phyloP scores from a whole-genome alignment of 2,797 vertebrate genomes.

The Lophius americanus region DNA sequence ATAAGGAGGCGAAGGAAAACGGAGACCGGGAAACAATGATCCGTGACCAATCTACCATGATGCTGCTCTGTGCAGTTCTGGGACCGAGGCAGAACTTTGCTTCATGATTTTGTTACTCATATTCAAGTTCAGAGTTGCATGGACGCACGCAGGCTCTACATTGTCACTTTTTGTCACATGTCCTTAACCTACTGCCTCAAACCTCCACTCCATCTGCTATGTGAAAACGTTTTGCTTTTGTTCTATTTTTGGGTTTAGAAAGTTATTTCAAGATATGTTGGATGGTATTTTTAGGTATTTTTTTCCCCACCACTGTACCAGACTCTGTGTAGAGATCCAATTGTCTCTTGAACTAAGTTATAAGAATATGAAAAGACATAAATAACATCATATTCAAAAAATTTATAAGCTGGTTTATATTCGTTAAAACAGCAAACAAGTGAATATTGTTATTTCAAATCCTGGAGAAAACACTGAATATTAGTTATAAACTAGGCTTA shows the following conservation, averaged over 20 bases:
- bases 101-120: constrained; percentile 53
- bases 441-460: too few relatives aligned
- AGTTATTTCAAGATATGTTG: neutral
- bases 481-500: too few relatives aligned
- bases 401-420: too few relatives aligned
- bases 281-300: neutral
- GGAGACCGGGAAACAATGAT: constrained; percentile 27
- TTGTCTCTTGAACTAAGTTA: neutral
- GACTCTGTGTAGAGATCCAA: neutral
- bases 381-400: too few relatives aligned
- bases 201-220: neutral
- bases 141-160: neutral
- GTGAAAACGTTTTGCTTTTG: neutral
- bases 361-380: too few relatives aligned
- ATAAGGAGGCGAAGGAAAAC: constrained; percentile 18
- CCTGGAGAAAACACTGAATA: too few relatives aligned
- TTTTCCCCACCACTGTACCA: neutral
- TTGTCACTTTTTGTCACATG: constrained; percentile 17
- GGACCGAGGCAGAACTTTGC: constrained; percentile 60
- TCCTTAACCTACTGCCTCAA: constrained; percentile 1
- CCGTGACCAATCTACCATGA: constrained; percentile 45
- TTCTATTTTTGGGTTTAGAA: neutral
- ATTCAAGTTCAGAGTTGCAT: constrained; percentile 41
- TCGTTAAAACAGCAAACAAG: too few relatives aligned
- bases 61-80: constrained; percentile 50